A percentile compares a stretch with the other conserved stretches of the same genome.
Evolutionary conservation across 2,888 invertebrate species (phyloP).

Genomic region (Neoaliturus tenellus): DNA sequence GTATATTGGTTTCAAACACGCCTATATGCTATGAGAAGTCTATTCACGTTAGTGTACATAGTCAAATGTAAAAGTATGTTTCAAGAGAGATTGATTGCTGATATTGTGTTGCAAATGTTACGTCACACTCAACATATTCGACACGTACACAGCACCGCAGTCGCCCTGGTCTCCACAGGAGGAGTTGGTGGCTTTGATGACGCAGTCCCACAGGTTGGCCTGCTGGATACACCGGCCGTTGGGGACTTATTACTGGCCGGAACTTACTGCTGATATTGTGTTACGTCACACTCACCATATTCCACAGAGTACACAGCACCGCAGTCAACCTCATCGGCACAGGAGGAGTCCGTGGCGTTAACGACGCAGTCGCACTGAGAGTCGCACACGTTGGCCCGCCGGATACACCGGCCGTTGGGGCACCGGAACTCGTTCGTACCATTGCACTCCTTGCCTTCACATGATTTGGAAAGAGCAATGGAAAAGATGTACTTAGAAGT

Average conservation of each 20-base stretch:
- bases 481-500: no score
- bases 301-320: conserved; percentile 65
- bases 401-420: conserved; percentile 72
- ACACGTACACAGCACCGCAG: conserved; percentile 68
- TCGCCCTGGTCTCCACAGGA: conserved; percentile 72
- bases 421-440: conserved; percentile 70
- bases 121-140: conserved; percentile 67
- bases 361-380: conserved; percentile 72
- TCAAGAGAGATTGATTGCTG: no score
- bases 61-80: no score
- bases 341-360: conserved; percentile 62
- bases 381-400: conserved; percentile 72
- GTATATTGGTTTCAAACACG: no score
- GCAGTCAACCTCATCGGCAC: conserved; percentile 72
- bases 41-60: no score
- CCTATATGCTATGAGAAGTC: no score
- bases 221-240: conserved; percentile 72
- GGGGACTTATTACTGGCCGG: no score
- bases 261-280: no score
- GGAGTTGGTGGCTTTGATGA: conserved; percentile 41
- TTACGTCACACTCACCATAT: conserved; percentile 67
- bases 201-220: conserved; percentile 73
- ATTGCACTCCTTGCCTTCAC: conserved; percentile 68
- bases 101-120: no score
- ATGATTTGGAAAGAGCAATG: no score